These are phyloP conservation scores for Maccullochella peelii DNA, from an alignment of 2,113 vertebrate species.

Conservation along the genomic window DNA sequence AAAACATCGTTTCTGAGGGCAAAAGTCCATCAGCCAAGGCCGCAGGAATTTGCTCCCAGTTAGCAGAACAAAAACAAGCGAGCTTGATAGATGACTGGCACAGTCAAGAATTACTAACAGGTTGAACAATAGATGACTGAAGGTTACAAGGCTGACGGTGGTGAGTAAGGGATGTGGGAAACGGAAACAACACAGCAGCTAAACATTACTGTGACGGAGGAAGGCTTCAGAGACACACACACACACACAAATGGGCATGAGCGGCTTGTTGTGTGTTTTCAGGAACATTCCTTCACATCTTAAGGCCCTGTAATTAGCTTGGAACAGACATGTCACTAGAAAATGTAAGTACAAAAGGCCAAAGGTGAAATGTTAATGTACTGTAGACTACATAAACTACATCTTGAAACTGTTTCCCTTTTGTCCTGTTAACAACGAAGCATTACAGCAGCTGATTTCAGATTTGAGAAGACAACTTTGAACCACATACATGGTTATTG, in stretches of 20 bases:
- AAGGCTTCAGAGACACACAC: constrained; percentile 22
- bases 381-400: not conserved
- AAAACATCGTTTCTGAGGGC: constrained; percentile 31
- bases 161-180: constrained; percentile 57
- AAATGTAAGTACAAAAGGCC: constrained; percentile 50
- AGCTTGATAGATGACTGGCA: constrained; percentile 52
- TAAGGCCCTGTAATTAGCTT: constrained; percentile 12
- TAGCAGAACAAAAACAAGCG: constrained; percentile 66
- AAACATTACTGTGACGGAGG: constrained; percentile 40
- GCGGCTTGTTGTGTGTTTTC: constrained; percentile 39
- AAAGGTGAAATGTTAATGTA: constrained; percentile 44
- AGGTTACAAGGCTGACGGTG: constrained; percentile 30
- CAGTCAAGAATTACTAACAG: constrained; percentile 59
- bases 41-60: constrained; percentile 63
- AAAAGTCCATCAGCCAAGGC: constrained; percentile 49
- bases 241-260: not conserved
- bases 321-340: constrained; percentile 17
- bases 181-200: constrained; percentile 55
- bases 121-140: constrained; percentile 74
- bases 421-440: not conserved
- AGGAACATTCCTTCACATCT: constrained; percentile 56
- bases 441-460: not conserved
- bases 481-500: not conserved
- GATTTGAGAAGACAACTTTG: not conserved
- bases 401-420: not conserved